phyloP scores from a whole-genome alignment of 2,797 vertebrate genomes.

The Pteropus rufus region DNA sequence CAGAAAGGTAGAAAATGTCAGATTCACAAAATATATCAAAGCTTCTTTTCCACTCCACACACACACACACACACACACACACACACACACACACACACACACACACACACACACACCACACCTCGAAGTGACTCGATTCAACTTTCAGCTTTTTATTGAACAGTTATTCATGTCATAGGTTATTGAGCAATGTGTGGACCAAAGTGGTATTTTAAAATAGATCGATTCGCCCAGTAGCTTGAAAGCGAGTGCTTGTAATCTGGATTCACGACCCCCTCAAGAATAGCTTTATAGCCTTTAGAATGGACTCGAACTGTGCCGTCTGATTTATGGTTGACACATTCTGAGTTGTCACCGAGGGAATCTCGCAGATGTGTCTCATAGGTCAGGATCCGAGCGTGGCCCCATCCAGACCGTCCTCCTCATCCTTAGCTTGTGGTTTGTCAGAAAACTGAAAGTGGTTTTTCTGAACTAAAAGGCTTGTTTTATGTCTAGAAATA shows the following conservation, averaged over 20 bases:
- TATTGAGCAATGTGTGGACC: not conserved
- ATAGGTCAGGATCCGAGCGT: not conserved
- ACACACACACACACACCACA: too few species aligned
- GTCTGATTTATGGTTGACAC: not conserved
- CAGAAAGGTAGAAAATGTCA: not conserved
- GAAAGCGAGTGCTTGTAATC: not conserved
- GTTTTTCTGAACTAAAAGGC: not conserved
- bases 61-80: too few species aligned
- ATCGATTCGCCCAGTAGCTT: not conserved
- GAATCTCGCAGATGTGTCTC: not conserved
- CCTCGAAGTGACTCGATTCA: not conserved
- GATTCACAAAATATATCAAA: not conserved
- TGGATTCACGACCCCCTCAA: not conserved
- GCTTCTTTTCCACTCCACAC: not conserved
- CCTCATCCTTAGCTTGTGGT: not conserved
- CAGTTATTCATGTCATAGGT: not conserved
- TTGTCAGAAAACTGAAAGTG: not conserved
- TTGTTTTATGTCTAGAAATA: not conserved
- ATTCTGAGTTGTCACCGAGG: not conserved
- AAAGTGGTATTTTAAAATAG: slow-evolving; percentile 19
- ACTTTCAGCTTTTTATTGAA: not conserved
- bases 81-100: too few species aligned
- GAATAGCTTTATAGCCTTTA: not conserved
- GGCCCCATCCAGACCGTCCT: not conserved
- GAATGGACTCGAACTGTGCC: not conserved